Conservation (phyloP, 2,113 vertebrate species). For the Pica pica region DNA sequence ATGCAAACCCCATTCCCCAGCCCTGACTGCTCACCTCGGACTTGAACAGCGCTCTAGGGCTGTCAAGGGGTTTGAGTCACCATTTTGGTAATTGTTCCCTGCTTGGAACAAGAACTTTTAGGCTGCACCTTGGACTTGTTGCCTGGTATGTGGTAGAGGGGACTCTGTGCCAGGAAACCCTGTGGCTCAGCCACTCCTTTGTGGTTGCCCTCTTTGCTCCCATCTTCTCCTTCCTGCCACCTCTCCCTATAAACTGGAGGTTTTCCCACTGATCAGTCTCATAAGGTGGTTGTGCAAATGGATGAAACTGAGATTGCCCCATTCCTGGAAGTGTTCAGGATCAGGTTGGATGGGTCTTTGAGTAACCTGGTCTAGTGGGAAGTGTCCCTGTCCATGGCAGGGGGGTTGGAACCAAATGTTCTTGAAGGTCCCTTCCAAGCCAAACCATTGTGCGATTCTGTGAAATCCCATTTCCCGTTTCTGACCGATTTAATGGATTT, state of each 20-base stretch:
- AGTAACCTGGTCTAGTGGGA: not conserved
- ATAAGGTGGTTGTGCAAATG: not conserved
- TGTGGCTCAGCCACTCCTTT: not conserved
- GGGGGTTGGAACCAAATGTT: not conserved
- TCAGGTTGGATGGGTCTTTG: not conserved
- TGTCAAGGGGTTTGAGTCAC: not conserved
- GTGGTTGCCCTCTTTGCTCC: not conserved
- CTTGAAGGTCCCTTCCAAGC: not conserved
- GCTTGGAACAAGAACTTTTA: not conserved
- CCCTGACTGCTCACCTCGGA: not conserved
- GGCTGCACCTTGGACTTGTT: not conserved
- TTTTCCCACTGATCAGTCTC: not conserved
- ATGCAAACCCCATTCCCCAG: not conserved
- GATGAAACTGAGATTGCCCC: not conserved
- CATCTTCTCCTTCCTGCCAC: not conserved
- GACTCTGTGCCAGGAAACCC: not conserved
- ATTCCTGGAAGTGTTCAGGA: not conserved
- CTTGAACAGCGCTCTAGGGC: not conserved
- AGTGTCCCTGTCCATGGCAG: not conserved
- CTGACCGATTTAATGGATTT: not conserved
- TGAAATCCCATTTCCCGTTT: not conserved
- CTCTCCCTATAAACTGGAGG: not conserved
- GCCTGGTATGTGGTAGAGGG: not conserved
- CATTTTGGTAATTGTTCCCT: not conserved
- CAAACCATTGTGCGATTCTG: rapidly evolving